These are phyloP conservation scores for Heliconius congener DNA, from an alignment of 1,140 invertebrate genomes.

Conservation along the genomic window DNA sequence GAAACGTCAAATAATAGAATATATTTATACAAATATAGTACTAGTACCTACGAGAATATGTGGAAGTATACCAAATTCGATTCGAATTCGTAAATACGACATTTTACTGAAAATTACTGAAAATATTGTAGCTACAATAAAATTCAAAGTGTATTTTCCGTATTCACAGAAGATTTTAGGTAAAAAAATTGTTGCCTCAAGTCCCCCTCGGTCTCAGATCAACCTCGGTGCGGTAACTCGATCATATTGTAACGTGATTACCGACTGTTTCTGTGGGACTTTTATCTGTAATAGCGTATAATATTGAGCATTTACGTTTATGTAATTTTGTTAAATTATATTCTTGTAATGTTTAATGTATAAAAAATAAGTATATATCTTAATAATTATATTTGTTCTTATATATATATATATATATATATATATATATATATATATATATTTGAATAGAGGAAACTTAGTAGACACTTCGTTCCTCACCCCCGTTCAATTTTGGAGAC, in stretches of 20 bases:
- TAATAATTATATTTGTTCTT: no score
- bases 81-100: background rate
- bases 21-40: no score
- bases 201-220: conserved; percentile 43
- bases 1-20: no score
- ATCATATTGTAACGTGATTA: conserved; percentile 73
- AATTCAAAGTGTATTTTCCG: background rate
- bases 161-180: conserved; percentile 19
- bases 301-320: conserved; percentile 38
- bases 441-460: no score
- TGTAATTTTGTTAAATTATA: conserved; percentile 16
- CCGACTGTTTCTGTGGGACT: conserved; percentile 52
- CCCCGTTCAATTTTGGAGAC: no score
- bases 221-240: conserved; percentile 65
- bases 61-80: no score
- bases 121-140: conserved; percentile 1
- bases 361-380: background rate
- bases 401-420: no score
- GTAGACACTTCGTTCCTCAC: no score
- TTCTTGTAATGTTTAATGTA: background rate
- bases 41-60: no score
- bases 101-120: background rate
- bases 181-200: conserved; percentile 30
- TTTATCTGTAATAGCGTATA: conserved; percentile 64
- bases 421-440: no score